A percentile compares a stretch with the other conserved stretches of the same genome.
Evolutionary conservation across 92 coral and sea anemone species (phyloP).

Genomic region (Phenganax stokvisi): DNA sequence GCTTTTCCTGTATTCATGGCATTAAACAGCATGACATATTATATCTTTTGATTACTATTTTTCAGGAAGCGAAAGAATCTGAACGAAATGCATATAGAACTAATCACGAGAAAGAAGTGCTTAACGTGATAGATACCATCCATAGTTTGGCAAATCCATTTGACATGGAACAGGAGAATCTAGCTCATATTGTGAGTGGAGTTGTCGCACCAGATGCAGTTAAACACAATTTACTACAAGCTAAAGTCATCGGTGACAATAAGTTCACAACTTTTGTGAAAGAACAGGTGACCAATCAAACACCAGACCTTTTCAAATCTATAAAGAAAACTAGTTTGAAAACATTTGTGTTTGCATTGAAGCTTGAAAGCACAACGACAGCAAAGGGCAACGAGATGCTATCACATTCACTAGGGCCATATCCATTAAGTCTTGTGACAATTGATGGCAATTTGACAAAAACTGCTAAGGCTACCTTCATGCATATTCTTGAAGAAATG

Average conservation of each 20-base stretch:
- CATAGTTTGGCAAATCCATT: conserved; percentile 14
- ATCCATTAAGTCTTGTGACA: conserved; percentile 26
- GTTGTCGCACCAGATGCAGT: conserved; percentile 24
- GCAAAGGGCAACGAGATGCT: background rate
- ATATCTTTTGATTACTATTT: no score
- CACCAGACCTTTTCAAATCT: background rate
- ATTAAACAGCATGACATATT: no score
- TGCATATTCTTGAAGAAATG: conserved; percentile 25
- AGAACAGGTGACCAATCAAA: conserved; percentile 14
- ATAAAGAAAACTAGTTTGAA: background rate
- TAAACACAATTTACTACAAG: conserved; percentile 28
- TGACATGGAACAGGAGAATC: conserved; percentile 4
- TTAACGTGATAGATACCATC: background rate
- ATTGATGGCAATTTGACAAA: conserved; percentile 6
- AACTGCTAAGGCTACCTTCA: conserved; percentile 14
- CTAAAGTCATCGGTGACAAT: conserved; percentile 18
- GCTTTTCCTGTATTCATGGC: background rate
- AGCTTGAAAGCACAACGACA: background rate
- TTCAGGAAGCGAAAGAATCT: conserved; percentile 1
- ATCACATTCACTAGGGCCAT: conserved; percentile 6
- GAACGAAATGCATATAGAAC: background rate
- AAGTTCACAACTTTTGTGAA: conserved; percentile 15
- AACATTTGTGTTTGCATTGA: background rate
- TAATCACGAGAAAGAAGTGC: conserved; percentile 1
- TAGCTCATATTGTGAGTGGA: conserved; percentile 6